phyloP scores from a whole-genome alignment of 2,797 vertebrate species.

The Trachops cirrhosus region DNA sequence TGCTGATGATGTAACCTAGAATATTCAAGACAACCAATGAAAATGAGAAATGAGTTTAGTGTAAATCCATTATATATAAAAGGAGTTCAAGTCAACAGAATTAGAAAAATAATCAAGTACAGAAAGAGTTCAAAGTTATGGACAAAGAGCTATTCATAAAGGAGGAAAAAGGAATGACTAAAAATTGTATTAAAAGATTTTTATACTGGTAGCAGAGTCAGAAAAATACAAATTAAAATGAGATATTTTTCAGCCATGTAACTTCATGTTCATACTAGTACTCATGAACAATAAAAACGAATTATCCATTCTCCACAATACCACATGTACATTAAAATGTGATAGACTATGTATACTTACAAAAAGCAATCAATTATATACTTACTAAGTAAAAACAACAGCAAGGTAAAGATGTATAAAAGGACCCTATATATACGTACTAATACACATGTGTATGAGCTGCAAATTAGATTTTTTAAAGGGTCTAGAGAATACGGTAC shows the following conservation, averaged over 20 bases:
- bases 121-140: neutral
- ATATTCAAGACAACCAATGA: neutral
- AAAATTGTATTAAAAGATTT: neutral
- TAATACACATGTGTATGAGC: neutral
- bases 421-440: neutral
- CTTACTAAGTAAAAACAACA: neutral
- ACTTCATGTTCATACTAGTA: neutral
- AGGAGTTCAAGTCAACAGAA: neutral
- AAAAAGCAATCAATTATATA: constrained; percentile 1
- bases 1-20: neutral
- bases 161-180: neutral
- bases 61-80: neutral
- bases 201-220: neutral
- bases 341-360: neutral
- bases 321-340: neutral
- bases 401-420: neutral
- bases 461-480: constrained; percentile 22
- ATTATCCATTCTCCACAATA: neutral
- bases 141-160: constrained; percentile 8
- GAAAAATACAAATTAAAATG: neutral
- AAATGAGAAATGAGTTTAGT: constrained; percentile 15
- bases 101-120: neutral
- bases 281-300: neutral
- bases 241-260: neutral
- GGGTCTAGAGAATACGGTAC: neutral